Percentiles rank a stretch among this genome's conserved stretches.
phyloP scores from a whole-genome alignment of 2,888 invertebrate genomes.

The Parascotia fuliginaria region DNA sequence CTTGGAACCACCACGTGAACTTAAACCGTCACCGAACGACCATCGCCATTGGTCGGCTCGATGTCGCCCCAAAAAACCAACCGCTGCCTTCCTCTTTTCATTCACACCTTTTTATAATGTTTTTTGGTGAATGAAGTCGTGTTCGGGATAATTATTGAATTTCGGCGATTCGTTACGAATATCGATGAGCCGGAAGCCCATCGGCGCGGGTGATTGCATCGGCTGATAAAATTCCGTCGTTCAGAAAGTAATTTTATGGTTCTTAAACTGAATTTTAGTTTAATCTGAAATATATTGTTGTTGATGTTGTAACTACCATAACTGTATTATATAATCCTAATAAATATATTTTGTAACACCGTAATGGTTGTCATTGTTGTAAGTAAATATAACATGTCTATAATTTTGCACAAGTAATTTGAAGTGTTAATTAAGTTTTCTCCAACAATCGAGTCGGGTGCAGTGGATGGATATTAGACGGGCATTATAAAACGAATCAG shows the following conservation, averaged over 20 bases:
- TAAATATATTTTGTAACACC: neutral
- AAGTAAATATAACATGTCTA: constrained; percentile 6
- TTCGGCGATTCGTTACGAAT: constrained; percentile 85
- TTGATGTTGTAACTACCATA: constrained; percentile 22
- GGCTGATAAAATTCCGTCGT: constrained; percentile 77
- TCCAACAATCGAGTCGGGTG: constrained; percentile 48
- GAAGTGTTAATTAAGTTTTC: constrained; percentile 47
- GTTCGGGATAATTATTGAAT: constrained; percentile 85
- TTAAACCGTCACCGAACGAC: constrained; percentile 46
- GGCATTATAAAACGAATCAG: constrained; percentile 82
- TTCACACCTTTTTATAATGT: constrained; percentile 83
- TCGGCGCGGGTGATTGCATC: constrained; percentile 78
- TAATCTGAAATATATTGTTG: constrained; percentile 50
- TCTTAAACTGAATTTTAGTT: constrained; percentile 75
- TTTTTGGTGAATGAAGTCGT: constrained; percentile 85
- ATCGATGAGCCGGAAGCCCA: constrained; percentile 84
- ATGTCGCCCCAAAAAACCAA: constrained; percentile 71
- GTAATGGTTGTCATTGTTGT: neutral
- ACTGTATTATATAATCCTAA: neutral
- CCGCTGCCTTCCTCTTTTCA: constrained; percentile 77
- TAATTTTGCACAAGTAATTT: constrained; percentile 52
- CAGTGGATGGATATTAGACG: constrained; percentile 68
- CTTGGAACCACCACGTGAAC: constrained; percentile 63
- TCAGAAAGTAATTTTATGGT: constrained; percentile 83
- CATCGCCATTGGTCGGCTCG: constrained; percentile 51